A percentile compares a stretch with the other conserved stretches of the same genome.
phyloP scores from a whole-genome alignment of 2,113 vertebrate genomes.

The Dasyornis broadbenti region DNA sequence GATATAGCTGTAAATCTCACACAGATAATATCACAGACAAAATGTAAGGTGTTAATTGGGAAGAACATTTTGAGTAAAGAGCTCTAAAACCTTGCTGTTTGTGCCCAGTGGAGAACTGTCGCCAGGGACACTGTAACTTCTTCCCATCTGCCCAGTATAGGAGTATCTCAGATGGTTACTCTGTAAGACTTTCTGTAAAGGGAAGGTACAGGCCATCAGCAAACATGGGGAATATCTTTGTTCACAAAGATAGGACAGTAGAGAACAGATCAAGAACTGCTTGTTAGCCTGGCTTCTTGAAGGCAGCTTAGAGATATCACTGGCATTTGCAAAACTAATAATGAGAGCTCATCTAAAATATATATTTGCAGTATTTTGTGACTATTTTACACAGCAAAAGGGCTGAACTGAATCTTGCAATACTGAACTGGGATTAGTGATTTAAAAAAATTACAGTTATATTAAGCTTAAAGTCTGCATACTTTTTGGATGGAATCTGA shows the following conservation, averaged over 20 bases:
- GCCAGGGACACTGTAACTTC: not conserved
- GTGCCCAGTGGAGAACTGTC: not conserved
- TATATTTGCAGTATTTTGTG: not conserved
- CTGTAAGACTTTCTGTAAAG: not conserved
- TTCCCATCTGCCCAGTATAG: not conserved
- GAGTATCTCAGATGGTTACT: not conserved
- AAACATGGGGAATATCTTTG: not conserved
- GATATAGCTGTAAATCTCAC: not conserved
- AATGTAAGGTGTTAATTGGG: not conserved
- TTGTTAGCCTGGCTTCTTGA: not conserved
- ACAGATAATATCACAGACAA: not conserved
- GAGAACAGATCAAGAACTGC: not conserved
- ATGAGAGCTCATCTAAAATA: not conserved
- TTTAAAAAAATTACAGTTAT: not conserved
- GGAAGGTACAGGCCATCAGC: not conserved
- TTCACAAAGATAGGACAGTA: not conserved
- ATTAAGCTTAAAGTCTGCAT: not conserved
- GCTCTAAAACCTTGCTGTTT: not conserved
- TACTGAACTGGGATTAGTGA: not conserved
- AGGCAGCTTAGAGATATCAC: not conserved
- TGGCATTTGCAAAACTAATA: not conserved
- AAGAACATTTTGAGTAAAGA: not conserved
- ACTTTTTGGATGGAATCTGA: not conserved
- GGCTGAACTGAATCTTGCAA: not conserved
- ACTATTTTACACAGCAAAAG: not conserved